Conservation (phyloP, 2,113 vertebrate species). For the Thamnophis sirtalis region DNA sequence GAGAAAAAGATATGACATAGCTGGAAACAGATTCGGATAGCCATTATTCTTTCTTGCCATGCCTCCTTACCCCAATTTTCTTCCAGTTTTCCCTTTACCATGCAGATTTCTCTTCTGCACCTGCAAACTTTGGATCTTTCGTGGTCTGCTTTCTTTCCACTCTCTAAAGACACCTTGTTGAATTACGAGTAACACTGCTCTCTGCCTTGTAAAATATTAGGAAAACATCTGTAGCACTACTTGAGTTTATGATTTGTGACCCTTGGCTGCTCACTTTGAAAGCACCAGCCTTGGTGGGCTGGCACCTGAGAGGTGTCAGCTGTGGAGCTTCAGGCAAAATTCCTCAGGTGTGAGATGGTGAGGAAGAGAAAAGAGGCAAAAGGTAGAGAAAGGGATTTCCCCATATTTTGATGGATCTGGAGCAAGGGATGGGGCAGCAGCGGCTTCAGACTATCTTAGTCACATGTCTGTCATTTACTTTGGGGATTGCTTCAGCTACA, state of each 20-base stretch:
- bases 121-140: not conserved
- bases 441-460: not conserved
- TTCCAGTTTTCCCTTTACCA: not conserved
- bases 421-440: not conserved
- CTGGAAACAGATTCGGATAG: not conserved
- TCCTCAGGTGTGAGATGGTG: constrained; percentile 17
- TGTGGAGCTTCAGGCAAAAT: constrained; percentile 14
- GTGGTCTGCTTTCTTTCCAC: not conserved
- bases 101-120: not conserved
- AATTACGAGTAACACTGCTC: constrained; percentile 47
- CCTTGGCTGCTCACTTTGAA: constrained; percentile 17
- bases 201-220: constrained; percentile 59
- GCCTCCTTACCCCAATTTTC: too few relatives aligned
- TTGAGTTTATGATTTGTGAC: constrained; percentile 64
- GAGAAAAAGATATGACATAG: not conserved
- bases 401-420: not conserved
- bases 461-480: not conserved
- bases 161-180: constrained; percentile 32
- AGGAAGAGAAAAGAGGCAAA: not conserved
- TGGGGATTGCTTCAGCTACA: not conserved
- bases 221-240: constrained; percentile 66
- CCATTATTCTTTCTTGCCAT: not conserved
- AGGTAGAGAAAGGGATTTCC: not conserved
- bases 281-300: not conserved
- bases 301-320: constrained; percentile 13